Conservation (phyloP, 2,888 invertebrate species). For the Meandrusa payeni region DNA sequence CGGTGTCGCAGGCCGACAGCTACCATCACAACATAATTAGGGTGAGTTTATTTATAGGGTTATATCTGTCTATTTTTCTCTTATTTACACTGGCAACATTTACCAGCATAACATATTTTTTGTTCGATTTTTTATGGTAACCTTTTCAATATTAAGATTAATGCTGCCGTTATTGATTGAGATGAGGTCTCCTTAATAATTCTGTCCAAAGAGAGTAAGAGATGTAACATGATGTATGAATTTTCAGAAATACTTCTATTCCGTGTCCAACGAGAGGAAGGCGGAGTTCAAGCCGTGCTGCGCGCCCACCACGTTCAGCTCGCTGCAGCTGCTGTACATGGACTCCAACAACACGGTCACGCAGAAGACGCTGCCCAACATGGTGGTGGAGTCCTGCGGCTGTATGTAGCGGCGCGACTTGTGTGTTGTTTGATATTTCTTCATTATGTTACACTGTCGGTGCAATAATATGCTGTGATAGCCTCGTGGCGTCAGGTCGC, state of each 20-base stretch:
- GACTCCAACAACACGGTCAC: conserved; percentile 89
- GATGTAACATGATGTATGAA: too few relatives aligned
- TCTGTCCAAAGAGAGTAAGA: too few relatives aligned
- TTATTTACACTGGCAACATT: too few relatives aligned
- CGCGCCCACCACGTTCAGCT: conserved; percentile 90
- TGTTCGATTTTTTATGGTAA: too few relatives aligned
- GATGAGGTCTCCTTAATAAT: too few relatives aligned
- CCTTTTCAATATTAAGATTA: background rate
- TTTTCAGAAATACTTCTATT: conserved; percentile 88
- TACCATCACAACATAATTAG: conserved; percentile 88
- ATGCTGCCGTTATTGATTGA: too few relatives aligned
- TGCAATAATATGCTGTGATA: too few relatives aligned
- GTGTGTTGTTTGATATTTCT: too few relatives aligned
- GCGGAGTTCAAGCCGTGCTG: conserved; percentile 91
- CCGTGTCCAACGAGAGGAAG: conserved; percentile 69
- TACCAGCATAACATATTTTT: too few relatives aligned
- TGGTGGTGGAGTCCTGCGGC: conserved; percentile 95
- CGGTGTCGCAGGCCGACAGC: conserved; percentile 80
- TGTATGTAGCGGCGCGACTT: conserved; percentile 91
- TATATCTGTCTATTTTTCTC: background rate
- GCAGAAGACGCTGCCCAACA: conserved; percentile 90
- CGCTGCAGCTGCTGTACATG: conserved; percentile 89
- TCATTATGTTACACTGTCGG: too few relatives aligned
- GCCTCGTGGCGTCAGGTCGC: too few relatives aligned
- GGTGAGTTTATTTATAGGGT: too few relatives aligned